These are phyloP conservation scores for Bradysia coprophila DNA, from an alignment of 1,140 invertebrate genomes.

Conservation along the genomic window DNA sequence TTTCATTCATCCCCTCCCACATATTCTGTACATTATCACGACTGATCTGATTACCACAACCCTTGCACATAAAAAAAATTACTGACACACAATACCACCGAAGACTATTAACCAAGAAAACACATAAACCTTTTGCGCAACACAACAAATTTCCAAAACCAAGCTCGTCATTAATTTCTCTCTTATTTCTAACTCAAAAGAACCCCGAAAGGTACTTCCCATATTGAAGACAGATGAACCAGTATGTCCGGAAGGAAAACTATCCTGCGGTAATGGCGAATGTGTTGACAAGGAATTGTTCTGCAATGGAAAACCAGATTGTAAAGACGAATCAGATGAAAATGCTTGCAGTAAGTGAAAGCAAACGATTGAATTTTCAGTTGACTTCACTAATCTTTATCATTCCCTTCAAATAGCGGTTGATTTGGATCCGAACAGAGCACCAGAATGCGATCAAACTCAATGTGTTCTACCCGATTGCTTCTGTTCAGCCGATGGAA, in stretches of 20 bases:
- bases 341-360: conserved; percentile 76
- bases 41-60: no score
- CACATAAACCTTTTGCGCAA: background rate
- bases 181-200: no score
- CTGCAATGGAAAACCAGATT: conserved; percentile 83
- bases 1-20: no score
- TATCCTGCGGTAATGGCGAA: conserved; percentile 76
- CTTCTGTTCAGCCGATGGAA: conserved; percentile 86
- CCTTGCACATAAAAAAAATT: background rate
- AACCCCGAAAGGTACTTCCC: conserved; percentile 71
- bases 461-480: conserved; percentile 81
- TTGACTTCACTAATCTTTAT: no score
- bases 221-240: conserved; percentile 83
- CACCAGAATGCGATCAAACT: conserved; percentile 72
- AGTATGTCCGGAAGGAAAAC: conserved; percentile 68
- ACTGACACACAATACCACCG: background rate
- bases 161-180: background rate
- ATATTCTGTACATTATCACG: no score
- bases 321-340: conserved; percentile 88
- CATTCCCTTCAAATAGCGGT: conserved; percentile 39
- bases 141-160: background rate
- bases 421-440: conserved; percentile 72
- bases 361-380: no score
- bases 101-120: no score
- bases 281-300: conserved; percentile 80